These are phyloP conservation scores for Megamerina dolium DNA, from an alignment of 2,888 invertebrate genomes.

Conservation along the genomic window DNA sequence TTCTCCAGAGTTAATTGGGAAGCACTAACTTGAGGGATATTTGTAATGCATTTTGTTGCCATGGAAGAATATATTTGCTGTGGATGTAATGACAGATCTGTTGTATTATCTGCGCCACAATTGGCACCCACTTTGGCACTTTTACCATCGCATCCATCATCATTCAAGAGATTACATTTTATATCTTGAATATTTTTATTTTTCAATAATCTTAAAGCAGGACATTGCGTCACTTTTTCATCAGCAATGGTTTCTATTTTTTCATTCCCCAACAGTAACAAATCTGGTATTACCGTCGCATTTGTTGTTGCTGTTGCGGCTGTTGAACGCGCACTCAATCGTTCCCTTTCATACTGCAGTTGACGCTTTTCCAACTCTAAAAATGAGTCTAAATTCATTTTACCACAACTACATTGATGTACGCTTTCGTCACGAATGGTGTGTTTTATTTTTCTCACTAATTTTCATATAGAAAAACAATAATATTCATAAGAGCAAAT, in stretches of 20 bases:
- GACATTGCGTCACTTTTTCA: constrained; percentile 18
- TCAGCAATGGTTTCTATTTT: too few relatives aligned
- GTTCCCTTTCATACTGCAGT: constrained; percentile 28
- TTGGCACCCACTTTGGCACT: too few relatives aligned
- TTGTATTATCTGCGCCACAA: constrained; percentile 6
- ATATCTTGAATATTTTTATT: background rate
- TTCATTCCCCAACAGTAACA: too few relatives aligned
- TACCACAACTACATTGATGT: too few relatives aligned
- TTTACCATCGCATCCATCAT: too few relatives aligned
- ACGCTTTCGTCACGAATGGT: too few relatives aligned
- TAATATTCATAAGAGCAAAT: too few relatives aligned
- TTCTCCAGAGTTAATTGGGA: constrained; percentile 4
- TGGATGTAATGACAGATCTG: constrained; percentile 9
- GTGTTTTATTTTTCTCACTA: too few relatives aligned
- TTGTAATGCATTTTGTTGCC: constrained; percentile 9
- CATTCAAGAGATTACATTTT: constrained; percentile 16
- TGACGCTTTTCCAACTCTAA: constrained; percentile 28
- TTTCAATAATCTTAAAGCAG: constrained; percentile 27
- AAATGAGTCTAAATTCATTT: constrained; percentile 34
- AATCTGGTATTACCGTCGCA: constrained; percentile 5
- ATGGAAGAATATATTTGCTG: constrained; percentile 23
- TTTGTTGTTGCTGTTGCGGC: constrained; percentile 3
- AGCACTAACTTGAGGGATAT: background rate
- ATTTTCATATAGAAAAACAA: too few relatives aligned
- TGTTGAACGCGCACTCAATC: constrained; percentile 16